Evolutionary conservation across 2,113 vertebrate genomes (phyloP).

Genomic region (Nesoenas mayeri): DNA sequence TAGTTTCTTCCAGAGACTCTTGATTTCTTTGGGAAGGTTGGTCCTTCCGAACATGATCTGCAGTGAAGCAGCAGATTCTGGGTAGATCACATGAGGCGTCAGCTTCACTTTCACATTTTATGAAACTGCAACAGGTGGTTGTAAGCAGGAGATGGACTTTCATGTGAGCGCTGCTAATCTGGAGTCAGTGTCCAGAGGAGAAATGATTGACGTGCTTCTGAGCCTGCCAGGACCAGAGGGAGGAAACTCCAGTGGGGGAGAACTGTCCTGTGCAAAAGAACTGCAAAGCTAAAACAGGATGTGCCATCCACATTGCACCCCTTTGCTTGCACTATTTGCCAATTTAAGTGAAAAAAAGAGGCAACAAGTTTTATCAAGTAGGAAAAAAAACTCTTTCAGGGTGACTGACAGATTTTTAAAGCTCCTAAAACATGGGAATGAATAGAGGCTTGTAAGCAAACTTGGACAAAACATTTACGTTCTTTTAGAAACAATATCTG

Average conservation of each 20-base stretch:
- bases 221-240: background rate
- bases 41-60: background rate
- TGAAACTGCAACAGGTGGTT: background rate
- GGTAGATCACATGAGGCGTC: background rate
- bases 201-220: accelerated
- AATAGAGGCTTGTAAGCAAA: background rate
- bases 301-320: background rate
- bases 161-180: accelerated
- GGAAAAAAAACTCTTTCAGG: background rate
- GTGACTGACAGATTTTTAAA: background rate
- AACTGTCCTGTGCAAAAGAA: background rate
- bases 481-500: background rate
- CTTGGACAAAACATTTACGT: background rate
- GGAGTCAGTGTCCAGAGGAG: background rate
- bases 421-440: background rate
- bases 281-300: background rate
- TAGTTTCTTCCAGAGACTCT: background rate
- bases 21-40: background rate
- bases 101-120: background rate
- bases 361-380: background rate
- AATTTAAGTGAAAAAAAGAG: background rate
- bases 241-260: background rate
- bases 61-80: background rate
- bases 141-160: background rate
- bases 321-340: background rate